Conservation (phyloP, 2,888 invertebrate genomes). For the Augiades crinisus region DNA sequence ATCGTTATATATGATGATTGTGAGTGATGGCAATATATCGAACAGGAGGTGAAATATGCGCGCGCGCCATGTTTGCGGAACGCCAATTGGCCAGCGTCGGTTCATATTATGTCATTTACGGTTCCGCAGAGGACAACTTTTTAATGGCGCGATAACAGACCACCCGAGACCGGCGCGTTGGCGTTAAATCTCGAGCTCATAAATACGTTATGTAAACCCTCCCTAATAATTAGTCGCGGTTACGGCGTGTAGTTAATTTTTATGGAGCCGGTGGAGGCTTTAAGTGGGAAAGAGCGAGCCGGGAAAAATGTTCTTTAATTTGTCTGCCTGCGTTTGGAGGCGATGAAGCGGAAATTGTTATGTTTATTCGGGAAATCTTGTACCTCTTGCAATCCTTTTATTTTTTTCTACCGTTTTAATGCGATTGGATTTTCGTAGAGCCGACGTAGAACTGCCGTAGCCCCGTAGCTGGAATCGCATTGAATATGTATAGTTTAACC, state of each 20-base stretch:
- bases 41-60: conserved; percentile 19
- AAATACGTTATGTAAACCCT: conserved; percentile 80
- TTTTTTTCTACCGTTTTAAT: conserved; percentile 63
- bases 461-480: conserved; percentile 39
- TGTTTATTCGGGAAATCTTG: conserved; percentile 67
- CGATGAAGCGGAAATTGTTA: conserved; percentile 74
- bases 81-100: conserved; percentile 41
- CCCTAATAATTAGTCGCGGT: conserved; percentile 80
- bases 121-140: conserved; percentile 76
- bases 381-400: conserved; percentile 58
- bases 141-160: conserved; percentile 79
- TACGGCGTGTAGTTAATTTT: conserved; percentile 78
- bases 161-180: conserved; percentile 68
- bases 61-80: conserved; percentile 28
- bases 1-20: too few species aligned
- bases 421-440: conserved; percentile 63
- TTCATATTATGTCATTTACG: conserved; percentile 74
- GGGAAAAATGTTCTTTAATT: conserved; percentile 77
- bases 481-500: conserved; percentile 59
- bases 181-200: conserved; percentile 78
- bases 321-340: conserved; percentile 62
- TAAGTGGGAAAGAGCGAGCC: conserved; percentile 56
- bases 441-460: conserved; percentile 44
- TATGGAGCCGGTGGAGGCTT: conserved; percentile 62
- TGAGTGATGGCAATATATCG: not conserved